Percentiles rank a stretch among this genome's conserved stretches.
Conservation (phyloP, 2,888 invertebrate species). For the Julus scandinavius region DNA sequence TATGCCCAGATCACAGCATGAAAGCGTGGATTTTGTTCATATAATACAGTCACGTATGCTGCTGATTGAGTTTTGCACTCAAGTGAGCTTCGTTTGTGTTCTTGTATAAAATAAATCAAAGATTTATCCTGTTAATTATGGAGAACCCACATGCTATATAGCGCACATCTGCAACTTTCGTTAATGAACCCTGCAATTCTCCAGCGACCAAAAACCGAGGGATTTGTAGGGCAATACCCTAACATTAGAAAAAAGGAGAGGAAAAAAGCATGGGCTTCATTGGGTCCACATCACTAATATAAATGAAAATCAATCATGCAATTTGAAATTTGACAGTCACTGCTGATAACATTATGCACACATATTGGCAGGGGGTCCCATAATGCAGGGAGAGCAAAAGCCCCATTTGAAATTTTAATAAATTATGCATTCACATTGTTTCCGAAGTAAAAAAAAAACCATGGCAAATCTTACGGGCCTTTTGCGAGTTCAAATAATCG, state of each 20-base stretch:
- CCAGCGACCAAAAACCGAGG: conserved; percentile 24
- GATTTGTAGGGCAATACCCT: not conserved
- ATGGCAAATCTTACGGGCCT: not conserved
- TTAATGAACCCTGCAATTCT: not conserved
- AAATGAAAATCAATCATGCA: conserved; percentile 33
- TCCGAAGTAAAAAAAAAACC: not conserved
- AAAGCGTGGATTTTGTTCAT: conserved; percentile 7
- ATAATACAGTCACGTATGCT: not conserved
- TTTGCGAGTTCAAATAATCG: conserved; percentile 16
- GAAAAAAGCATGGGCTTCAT: not conserved
- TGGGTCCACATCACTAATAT: not conserved
- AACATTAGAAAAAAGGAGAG: not conserved
- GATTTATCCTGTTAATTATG: conserved; percentile 42
- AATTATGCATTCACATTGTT: not conserved
- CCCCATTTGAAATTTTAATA: not conserved
- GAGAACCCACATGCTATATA: not conserved
- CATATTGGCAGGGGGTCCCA: not conserved
- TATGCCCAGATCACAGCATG: not conserved
- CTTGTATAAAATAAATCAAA: conserved; percentile 43
- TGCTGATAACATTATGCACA: conserved; percentile 5
- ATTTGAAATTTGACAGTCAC: conserved; percentile 45
- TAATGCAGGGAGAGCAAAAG: not conserved
- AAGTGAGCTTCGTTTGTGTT: conserved; percentile 16
- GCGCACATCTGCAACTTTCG: conserved; percentile 15
- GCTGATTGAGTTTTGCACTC: conserved; percentile 31